Evolutionary conservation across 2,113 vertebrate species (phyloP).

Genomic region (Alethe castanea): DNA sequence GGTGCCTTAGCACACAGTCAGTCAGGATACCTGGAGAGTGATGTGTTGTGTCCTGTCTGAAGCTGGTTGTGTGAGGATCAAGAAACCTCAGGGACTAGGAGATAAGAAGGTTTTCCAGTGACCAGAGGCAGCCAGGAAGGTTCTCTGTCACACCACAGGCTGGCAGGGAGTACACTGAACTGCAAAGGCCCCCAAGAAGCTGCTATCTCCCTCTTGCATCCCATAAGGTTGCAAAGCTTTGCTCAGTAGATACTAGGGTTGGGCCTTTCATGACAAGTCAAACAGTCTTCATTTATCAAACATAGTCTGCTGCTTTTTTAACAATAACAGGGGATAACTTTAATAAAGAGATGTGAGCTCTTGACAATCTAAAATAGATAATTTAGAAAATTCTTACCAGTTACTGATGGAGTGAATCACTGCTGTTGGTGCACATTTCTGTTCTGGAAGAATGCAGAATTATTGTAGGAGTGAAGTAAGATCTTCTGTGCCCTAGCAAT

Average conservation of each 20-base stretch:
- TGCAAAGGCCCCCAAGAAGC: background rate
- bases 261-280: background rate
- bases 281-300: background rate
- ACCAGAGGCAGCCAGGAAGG: background rate
- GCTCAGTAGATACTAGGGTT: background rate
- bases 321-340: background rate
- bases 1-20: background rate
- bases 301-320: background rate
- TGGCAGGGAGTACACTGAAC: background rate
- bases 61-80: background rate
- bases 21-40: background rate
- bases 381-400: conserved; percentile 47
- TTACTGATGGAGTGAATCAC: background rate
- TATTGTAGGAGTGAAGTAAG: background rate
- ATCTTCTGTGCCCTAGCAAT: background rate
- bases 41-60: background rate
- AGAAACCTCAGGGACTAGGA: background rate
- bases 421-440: background rate
- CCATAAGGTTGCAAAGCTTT: background rate
- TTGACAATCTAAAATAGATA: background rate
- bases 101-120: background rate
- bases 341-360: background rate
- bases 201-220: background rate
- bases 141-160: background rate
- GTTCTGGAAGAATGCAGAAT: background rate